Evolutionary conservation across 1,140 invertebrate genomes (phyloP).

Genomic region (Liolophura sinensis): DNA sequence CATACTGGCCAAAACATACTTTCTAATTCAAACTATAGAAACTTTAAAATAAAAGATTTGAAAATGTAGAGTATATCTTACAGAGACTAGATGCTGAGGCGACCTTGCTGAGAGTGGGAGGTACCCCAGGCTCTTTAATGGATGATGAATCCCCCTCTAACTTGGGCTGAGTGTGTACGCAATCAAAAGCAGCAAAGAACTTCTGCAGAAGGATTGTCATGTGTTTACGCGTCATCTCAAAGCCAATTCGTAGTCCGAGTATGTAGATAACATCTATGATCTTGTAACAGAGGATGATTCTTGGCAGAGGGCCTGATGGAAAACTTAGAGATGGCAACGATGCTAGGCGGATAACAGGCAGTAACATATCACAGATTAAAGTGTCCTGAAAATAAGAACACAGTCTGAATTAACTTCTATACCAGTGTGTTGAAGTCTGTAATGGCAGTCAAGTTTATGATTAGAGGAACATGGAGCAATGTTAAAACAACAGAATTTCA

Average conservation of each 20-base stretch:
- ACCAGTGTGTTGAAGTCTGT: too few species aligned
- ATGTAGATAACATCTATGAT: conserved; percentile 79
- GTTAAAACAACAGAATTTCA: too few species aligned
- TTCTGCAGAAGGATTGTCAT: conserved; percentile 72
- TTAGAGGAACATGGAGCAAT: too few species aligned
- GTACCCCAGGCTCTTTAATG: too few species aligned
- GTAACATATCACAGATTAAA: conserved; percentile 70
- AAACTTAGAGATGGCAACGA: conserved; percentile 74
- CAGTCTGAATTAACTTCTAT: neutral
- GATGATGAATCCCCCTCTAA: too few species aligned
- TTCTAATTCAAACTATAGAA: too few species aligned
- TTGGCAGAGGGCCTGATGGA: conserved; percentile 75
- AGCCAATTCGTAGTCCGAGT: conserved; percentile 78
- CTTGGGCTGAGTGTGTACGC: conserved; percentile 61
- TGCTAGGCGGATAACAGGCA: conserved; percentile 66
- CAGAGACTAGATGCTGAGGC: too few species aligned
- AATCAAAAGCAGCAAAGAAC: conserved; percentile 88
- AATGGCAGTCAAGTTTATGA: too few species aligned
- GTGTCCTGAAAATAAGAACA: conserved; percentile 41
- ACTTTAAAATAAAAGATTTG: neutral
- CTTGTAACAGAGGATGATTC: conserved; percentile 76
- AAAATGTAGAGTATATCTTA: neutral
- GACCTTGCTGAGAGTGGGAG: too few species aligned
- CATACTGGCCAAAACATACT: too few species aligned
- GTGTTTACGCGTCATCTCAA: conserved; percentile 80